Evolutionary conservation across 2,888 invertebrate species (phyloP).

Genomic region (Myopa testacea): DNA sequence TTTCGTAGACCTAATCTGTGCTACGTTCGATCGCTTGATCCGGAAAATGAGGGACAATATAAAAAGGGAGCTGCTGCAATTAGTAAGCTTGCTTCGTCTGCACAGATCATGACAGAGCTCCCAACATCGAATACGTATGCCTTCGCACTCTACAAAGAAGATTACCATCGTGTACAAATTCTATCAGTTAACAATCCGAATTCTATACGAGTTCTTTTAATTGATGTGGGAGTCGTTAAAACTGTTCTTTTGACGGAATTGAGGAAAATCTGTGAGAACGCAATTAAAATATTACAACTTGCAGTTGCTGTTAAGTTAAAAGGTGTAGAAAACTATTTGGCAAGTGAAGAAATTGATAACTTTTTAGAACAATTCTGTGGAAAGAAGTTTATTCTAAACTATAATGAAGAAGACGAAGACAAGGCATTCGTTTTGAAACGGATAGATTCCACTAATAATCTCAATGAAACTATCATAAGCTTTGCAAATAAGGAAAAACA

Average conservation of each 20-base stretch:
- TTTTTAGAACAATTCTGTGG: conserved; percentile 15
- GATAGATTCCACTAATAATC: background rate
- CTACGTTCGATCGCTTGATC: conserved; percentile 42
- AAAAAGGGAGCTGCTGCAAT: background rate
- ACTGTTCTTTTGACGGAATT: conserved; percentile 3
- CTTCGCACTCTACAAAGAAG: background rate
- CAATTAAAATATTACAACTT: conserved; percentile 24
- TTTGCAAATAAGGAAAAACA: conserved; percentile 17
- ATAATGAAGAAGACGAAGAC: conserved; percentile 2
- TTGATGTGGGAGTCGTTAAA: conserved; percentile 20
- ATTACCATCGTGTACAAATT: conserved; percentile 16
- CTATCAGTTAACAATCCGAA: background rate
- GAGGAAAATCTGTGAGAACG: background rate
- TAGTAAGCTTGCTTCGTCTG: conserved; percentile 1
- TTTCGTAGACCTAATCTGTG: conserved; percentile 44
- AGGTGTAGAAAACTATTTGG: conserved; percentile 27
- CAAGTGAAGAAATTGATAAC: conserved; percentile 10
- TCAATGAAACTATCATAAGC: conserved; percentile 13
- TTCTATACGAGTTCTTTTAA: conserved; percentile 19
- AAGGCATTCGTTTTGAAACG: conserved; percentile 21
- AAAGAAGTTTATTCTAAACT: conserved; percentile 7
- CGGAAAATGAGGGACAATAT: conserved; percentile 4
- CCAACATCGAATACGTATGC: conserved; percentile 30
- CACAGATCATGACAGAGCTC: conserved; percentile 16
- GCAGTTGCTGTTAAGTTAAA: conserved; percentile 31